phyloP scores from a whole-genome alignment of 2,797 vertebrate genomes.

The Poecilia velifera region DNA sequence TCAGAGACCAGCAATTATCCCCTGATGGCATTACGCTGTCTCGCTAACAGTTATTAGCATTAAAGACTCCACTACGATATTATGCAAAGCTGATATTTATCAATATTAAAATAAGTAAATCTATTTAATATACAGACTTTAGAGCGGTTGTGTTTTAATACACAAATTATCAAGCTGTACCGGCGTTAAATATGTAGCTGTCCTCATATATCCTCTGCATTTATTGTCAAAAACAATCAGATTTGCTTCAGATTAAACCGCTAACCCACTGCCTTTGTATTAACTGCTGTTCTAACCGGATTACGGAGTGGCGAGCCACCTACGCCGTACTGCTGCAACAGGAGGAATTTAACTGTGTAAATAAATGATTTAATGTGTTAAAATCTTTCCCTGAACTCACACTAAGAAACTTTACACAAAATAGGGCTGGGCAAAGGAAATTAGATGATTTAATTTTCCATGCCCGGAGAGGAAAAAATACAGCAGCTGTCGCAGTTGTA shows the following conservation, averaged over 20 bases:
- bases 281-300: constrained; percentile 73
- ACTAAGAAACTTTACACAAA: constrained; percentile 59
- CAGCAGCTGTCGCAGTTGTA: constrained; percentile 69
- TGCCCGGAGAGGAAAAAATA: constrained; percentile 60
- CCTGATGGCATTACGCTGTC: constrained; percentile 71
- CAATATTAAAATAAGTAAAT: constrained; percentile 47
- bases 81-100: constrained; percentile 60
- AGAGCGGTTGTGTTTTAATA: constrained; percentile 20
- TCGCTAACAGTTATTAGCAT: constrained; percentile 71
- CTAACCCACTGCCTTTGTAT: constrained; percentile 64
- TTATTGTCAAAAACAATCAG: constrained; percentile 60
- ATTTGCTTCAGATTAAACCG: constrained; percentile 72
- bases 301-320: constrained; percentile 67
- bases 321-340: constrained; percentile 62
- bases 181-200: constrained; percentile 17
- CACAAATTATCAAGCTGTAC: constrained; percentile 12
- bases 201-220: constrained; percentile 39
- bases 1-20: constrained; percentile 66
- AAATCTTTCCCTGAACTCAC: constrained; percentile 76
- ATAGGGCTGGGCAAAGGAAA: constrained; percentile 70
- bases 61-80: constrained; percentile 47
- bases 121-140: constrained; percentile 44
- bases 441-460: constrained; percentile 79
- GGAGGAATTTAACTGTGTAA: constrained; percentile 74
- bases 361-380: constrained; percentile 79